A percentile compares a stretch with the other conserved stretches of the same genome.
Conservation (phyloP, 2,888 invertebrate species). For the Eurytoma adleriae region DNA sequence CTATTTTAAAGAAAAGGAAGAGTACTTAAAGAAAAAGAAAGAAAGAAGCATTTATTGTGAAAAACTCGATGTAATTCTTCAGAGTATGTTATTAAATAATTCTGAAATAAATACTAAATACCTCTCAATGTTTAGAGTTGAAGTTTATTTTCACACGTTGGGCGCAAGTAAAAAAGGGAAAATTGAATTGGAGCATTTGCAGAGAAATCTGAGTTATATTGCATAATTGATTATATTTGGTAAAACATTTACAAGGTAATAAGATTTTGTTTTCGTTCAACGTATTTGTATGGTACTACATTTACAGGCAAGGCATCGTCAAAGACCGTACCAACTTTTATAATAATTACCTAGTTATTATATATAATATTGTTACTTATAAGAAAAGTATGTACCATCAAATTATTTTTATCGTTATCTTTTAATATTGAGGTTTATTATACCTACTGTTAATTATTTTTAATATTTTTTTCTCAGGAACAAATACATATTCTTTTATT, state of each 20-base stretch:
- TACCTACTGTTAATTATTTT: conserved; percentile 68
- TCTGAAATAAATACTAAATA: conserved; percentile 43
- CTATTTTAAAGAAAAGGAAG: conserved; percentile 38
- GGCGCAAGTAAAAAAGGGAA: not conserved
- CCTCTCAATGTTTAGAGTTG: not conserved
- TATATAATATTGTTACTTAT: conserved; percentile 71
- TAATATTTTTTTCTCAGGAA: conserved; percentile 73
- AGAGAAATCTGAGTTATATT: conserved; percentile 35
- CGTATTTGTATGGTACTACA: conserved; percentile 70
- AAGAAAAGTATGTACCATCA: conserved; percentile 74
- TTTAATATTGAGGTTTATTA: conserved; percentile 68
- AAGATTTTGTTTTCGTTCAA: conserved; percentile 72
- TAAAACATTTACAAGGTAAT: conserved; percentile 76
- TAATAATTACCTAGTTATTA: conserved; percentile 58
- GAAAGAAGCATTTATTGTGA: conserved; percentile 41
- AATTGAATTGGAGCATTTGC: not conserved
- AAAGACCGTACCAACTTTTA: conserved; percentile 74
- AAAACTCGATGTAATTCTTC: conserved; percentile 51
- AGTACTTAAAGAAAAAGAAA: conserved; percentile 25
- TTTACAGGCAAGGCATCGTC: conserved; percentile 76
- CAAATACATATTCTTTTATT: conserved; percentile 72
- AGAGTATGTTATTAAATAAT: conserved; percentile 52
- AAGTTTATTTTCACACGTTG: not conserved
- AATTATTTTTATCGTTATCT: conserved; percentile 72
- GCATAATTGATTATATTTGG: conserved; percentile 75